Base-by-base conservation (phyloP, 2,113 vertebrate species). In the Oryzias melastigma region DNA sequence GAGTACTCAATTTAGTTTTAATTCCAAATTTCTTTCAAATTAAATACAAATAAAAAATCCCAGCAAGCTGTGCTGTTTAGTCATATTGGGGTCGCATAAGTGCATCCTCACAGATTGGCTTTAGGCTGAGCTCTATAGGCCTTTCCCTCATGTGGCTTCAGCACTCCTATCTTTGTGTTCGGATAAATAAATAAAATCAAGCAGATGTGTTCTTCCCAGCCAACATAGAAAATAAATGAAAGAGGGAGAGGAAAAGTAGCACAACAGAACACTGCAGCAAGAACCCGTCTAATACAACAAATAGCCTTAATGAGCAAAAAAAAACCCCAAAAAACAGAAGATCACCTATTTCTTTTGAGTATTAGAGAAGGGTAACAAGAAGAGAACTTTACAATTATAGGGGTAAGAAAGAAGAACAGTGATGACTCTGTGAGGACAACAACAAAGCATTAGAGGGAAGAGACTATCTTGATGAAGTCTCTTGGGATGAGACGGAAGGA, bases 381-480 rank as follows among this genome's bases (percentile, higher is more conserved):
- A 47, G 10, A 49, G 27, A 24, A 13, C 27, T 35, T 35, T 52
- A 15, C 29, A 52, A 43, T 20, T 52, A 51, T 27, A 52, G 17
- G 12, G 27, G 5, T 44, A 27, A 18, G 27, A 44, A 22, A 24
- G 18, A 27, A n/a, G 24, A 46, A 52, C 56, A 73, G 45, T 12
- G 48, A 61, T 51, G 19, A 43, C 43, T 58, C 24, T 40, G 17
- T 41, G 29, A 52, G 45, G 14, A 48, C 61, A 29, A 49, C 41
- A 35, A 60, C 55, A 65, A 18, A 41, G 46, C 42, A 22, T 41
- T 71, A 3, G 64, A 40, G 51, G 52, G 25, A 43, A 71, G 43
- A 65, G 42, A 25, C 35, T 53, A 29, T 1, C n/a, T 43, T 62
- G 59, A 50, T 52, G 62, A 68, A 55, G 14, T 29, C 62, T 16